Evolutionary conservation across 2,797 vertebrate genomes (phyloP), one percentile per base, ranked within the genome.

Genomic region (Adrianichthys oophorus): DNA sequence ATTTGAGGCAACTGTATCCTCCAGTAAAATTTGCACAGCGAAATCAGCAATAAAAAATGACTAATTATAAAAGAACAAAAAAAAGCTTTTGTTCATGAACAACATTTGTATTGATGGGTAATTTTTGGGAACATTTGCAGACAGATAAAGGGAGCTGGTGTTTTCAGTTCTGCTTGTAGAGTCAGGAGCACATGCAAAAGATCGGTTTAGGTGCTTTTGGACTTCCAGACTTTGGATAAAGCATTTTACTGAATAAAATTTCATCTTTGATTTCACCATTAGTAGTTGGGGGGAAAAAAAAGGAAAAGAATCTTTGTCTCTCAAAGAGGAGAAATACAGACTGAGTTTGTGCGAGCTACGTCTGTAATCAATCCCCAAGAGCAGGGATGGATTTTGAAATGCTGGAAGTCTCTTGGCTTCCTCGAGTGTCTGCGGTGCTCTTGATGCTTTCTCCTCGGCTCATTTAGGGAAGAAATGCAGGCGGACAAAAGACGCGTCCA

Each of bases 311-410:
- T 47, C 49, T 41, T 62, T 32, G 37, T 65, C 15, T 47, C 65
- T 47, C 50, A 29, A n/a, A 49, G 52, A 65, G 67, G n/a, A 56
- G 32, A 66, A 66, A 66, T 59, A 48, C 44, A 48, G 24, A 15
- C 46, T 61, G 63, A 73, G 59, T 74, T 59, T 79, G 57, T 68
- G 54, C 23, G 49, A 48, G 48, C 64, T 75, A 60, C 79, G 79
- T 84, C 61, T 81, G 23, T 76, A 80, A 85, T 76, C 74, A 67
- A 50, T 77, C 67, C 67, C 70, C 55, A 53, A 65, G 49, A 66
- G 69, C 24, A 4, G 1, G 62, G 17, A 76, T 63, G 48, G 61
- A 56, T 68, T 74, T 74, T 78, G 62, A 80, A 74, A 62, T 57
- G 14, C 64, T 66, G 53, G 47, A 62, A 75, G 59, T 71, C 52